These are phyloP conservation scores for Apus apus DNA, from an alignment of 2,113 vertebrate genomes.

Conservation along the genomic window DNA sequence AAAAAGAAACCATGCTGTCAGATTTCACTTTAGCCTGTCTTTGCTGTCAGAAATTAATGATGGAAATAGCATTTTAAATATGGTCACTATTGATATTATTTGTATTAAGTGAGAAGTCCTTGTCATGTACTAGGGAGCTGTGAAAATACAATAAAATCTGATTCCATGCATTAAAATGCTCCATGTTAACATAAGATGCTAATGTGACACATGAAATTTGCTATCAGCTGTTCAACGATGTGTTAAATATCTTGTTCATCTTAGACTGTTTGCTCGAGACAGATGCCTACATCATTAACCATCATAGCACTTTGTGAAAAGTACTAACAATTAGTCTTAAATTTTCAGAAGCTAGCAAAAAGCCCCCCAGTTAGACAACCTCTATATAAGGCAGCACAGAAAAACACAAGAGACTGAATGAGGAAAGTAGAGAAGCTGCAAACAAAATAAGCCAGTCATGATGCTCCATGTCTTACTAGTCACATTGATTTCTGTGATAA, in stretches of 20 bases:
- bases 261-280: background rate
- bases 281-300: background rate
- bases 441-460: background rate
- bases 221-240: background rate
- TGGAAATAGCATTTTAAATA: background rate
- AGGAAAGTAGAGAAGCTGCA: background rate
- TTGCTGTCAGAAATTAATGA: background rate
- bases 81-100: background rate
- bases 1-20: background rate
- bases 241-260: background rate
- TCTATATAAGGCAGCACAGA: background rate
- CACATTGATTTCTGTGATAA: background rate
- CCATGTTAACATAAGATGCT: background rate
- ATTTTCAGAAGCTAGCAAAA: background rate
- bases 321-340: background rate
- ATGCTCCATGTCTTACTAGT: background rate
- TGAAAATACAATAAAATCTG: background rate
- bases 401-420: rapidly evolving
- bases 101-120: background rate
- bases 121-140: background rate
- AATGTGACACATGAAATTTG: background rate
- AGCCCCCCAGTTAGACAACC: background rate
- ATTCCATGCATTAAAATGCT: background rate
- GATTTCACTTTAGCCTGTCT: background rate
- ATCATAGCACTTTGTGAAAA: background rate